Evolutionary conservation across 2,797 vertebrate species (phyloP).

Genomic region (Alosa sapidissima): DNA sequence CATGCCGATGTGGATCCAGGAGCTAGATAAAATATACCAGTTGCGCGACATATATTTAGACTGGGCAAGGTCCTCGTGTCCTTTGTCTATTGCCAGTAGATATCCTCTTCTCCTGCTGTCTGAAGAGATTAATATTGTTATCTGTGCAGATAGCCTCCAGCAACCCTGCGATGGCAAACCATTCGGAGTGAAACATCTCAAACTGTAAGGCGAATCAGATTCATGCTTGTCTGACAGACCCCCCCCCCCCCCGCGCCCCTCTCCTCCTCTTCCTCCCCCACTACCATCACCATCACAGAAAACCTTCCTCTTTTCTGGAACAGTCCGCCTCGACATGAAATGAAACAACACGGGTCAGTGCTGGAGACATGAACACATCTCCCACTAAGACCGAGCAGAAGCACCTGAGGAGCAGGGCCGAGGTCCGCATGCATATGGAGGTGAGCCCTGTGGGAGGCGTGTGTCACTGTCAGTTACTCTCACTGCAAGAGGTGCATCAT

Average conservation of each 20-base stretch:
- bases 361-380: not conserved
- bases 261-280: not conserved
- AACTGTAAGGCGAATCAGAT: slow-evolving; percentile 20
- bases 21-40: not conserved
- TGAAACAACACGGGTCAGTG: not conserved
- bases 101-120: slow-evolving; percentile 72
- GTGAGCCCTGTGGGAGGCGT: not conserved
- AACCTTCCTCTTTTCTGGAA: not conserved
- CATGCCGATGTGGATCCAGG: not conserved
- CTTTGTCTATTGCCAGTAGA: slow-evolving; percentile 69
- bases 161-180: slow-evolving; percentile 35
- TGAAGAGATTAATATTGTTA: slow-evolving; percentile 72
- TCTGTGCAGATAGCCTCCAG: slow-evolving; percentile 52
- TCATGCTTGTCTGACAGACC: not conserved
- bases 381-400: not conserved
- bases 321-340: not conserved
- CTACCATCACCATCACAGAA: not conserved
- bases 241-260: not conserved
- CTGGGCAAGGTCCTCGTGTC: slow-evolving; percentile 74
- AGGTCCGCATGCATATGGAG: not conserved
- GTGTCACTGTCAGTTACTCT: slow-evolving; percentile 44
- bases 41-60: slow-evolving; percentile 48
- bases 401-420: not conserved
- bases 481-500: slow-evolving; percentile 39
- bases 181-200: slow-evolving; percentile 35